Evolutionary conservation across 2,113 vertebrate genomes (phyloP), one percentile per base, ranked within the genome.

Genomic region (Misgurnus anguillicaudatus): DNA sequence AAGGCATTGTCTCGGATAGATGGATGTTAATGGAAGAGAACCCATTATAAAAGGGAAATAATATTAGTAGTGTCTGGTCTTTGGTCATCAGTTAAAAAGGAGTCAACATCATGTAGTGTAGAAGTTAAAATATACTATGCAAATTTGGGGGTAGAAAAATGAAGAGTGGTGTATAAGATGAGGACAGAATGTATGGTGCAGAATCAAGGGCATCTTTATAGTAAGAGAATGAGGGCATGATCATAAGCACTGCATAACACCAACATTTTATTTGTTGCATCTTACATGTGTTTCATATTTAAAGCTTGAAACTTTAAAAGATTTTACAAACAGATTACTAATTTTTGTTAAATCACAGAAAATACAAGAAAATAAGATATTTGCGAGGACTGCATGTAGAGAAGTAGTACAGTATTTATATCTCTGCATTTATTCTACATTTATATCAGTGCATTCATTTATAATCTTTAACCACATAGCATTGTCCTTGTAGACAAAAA

Each of bases 401-500:
- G 24, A 2, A 31, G 24, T 31, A 3, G 3, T 31, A 31, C 3
- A 31, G 24, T 31, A 71, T 60, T 60, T 80, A 65, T 47, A 76
- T 16, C 42, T 80, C 17, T 79, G 39, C 57, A 64, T 51, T 75
- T 75, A 24, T 42, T 19, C 63, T 48, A 77, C 62, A 75, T 77
- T 42, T 80, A n/a, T 38, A 58, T 82, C 76, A 80, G 74, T 80
- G 82, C 66, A 76, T 69, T 82, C 41, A 57, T 73, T 78, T 63
- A 72, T 68, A 36, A 58, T 38, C 45, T 80, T 58, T 13, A 48
- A 58, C 17, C 70, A 80, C 51, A 61, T 64, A 63, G 66, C 53
- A 78, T 70, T 77, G 51, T 86, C 81, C 84, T 65, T 74, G 84
- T 71, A 88, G 60, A 80, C 89, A 88, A 87, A 83, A 88, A 74